Conservation (phyloP, 2,113 vertebrate species). For the Tachysurus fulvidraco region DNA sequence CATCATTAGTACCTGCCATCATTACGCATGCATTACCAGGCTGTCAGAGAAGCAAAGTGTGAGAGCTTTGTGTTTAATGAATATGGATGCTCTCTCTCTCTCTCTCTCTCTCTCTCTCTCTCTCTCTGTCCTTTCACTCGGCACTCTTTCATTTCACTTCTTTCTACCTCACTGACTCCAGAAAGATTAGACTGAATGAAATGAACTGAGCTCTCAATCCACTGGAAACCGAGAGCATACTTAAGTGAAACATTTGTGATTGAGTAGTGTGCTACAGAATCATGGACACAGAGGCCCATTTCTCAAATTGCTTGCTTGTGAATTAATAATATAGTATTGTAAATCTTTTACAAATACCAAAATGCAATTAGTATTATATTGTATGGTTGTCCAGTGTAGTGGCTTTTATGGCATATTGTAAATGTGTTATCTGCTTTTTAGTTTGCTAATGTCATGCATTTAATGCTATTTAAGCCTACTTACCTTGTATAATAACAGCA, state of each 20-base stretch:
- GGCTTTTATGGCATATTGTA: slow-evolving; percentile 11
- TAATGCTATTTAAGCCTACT: slow-evolving; percentile 19
- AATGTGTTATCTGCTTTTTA: slow-evolving; percentile 16
- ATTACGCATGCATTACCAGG: slow-evolving; percentile 57
- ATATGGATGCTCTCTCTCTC: slow-evolving; percentile 71
- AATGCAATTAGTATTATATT: neutral
- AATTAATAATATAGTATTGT: slow-evolving; percentile 11
- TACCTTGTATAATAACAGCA: slow-evolving; percentile 9
- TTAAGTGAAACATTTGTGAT: slow-evolving; percentile 30
- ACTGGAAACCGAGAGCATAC: slow-evolving; percentile 30
- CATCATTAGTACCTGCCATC: slow-evolving; percentile 54
- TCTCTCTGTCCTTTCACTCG: slow-evolving; percentile 41
- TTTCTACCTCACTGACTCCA: slow-evolving; percentile 73
- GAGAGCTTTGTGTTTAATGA: slow-evolving; percentile 77
- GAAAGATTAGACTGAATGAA: slow-evolving; percentile 80
- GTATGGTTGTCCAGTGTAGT: neutral
- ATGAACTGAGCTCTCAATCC: slow-evolving; percentile 63
- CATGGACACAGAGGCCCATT: slow-evolving; percentile 9
- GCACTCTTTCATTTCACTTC: slow-evolving; percentile 74
- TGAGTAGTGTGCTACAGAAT: slow-evolving; percentile 22
- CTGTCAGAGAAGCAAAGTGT: slow-evolving; percentile 63
- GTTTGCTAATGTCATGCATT: slow-evolving; percentile 6
- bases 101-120: slow-evolving; percentile 12
- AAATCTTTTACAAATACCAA: slow-evolving; percentile 7
- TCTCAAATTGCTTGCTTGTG: neutral